These are phyloP conservation scores for Charaxes varanes DNA, from an alignment of 1,140 invertebrate genomes.

Conservation along the genomic window DNA sequence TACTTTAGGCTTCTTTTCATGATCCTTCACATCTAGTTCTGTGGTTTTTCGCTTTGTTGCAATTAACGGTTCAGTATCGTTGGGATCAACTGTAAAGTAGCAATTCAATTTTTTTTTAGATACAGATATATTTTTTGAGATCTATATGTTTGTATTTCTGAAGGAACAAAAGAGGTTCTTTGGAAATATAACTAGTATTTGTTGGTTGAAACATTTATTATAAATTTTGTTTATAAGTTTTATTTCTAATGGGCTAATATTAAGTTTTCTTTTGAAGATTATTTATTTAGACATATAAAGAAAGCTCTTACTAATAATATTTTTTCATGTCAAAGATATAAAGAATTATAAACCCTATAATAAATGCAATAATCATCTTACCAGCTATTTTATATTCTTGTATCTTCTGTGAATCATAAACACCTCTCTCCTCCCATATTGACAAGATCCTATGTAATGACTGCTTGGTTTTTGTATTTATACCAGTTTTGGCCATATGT, in stretches of 20 bases:
- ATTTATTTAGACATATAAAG: too few relatives aligned
- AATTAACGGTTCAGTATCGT: slow-evolving; percentile 45
- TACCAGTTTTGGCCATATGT: slow-evolving; percentile 81
- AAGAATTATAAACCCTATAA: not conserved
- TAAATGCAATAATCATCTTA: slow-evolving; percentile 26
- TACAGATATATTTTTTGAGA: slow-evolving; percentile 1
- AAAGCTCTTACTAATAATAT: too few relatives aligned
- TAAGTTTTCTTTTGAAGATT: too few relatives aligned
- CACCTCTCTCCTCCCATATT: slow-evolving; percentile 94
- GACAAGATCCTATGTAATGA: slow-evolving; percentile 87
- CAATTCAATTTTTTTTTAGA: too few relatives aligned
- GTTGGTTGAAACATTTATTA: too few relatives aligned
- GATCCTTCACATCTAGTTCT: slow-evolving; percentile 45
- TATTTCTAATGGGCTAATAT: too few relatives aligned
- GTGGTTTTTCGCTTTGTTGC: slow-evolving; percentile 45
- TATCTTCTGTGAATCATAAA: slow-evolving; percentile 88
- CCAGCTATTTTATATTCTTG: slow-evolving; percentile 81
- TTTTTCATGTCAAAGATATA: too few relatives aligned
- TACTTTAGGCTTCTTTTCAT: slow-evolving; percentile 61
- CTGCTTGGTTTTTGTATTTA: slow-evolving; percentile 84
- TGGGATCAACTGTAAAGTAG: slow-evolving; percentile 61
- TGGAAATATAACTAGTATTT: too few relatives aligned
- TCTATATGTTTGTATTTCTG: slow-evolving; percentile 2
- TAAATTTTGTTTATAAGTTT: too few relatives aligned
- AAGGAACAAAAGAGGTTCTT: too few relatives aligned